These are phyloP conservation scores for Engystomops pustulosus DNA, from an alignment of 2,113 vertebrate species.

Conservation along the genomic window DNA sequence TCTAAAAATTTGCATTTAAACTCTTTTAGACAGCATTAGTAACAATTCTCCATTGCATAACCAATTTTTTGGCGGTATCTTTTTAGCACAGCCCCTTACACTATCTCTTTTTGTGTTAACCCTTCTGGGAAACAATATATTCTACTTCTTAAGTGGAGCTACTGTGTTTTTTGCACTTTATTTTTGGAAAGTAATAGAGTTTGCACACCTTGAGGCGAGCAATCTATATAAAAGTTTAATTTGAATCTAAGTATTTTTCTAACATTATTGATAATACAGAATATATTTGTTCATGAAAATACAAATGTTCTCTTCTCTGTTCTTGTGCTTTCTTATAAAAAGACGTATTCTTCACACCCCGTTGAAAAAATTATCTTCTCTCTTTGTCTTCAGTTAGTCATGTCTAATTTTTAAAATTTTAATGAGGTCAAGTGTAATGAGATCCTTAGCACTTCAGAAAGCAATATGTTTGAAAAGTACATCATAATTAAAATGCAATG, in stretches of 20 bases:
- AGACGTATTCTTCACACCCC: background rate
- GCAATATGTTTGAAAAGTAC: constrained; percentile 56
- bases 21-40: too few relatives aligned
- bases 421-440: constrained; percentile 56
- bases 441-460: constrained; percentile 52
- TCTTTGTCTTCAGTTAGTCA: constrained; percentile 15
- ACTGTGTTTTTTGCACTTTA: too few relatives aligned
- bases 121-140: too few relatives aligned
- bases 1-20: too few relatives aligned
- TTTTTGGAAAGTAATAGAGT: background rate
- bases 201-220: background rate
- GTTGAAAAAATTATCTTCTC: background rate
- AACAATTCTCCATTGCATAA: too few relatives aligned
- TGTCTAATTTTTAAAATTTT: constrained; percentile 46
- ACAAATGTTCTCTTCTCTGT: background rate
- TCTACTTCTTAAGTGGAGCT: too few relatives aligned
- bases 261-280: background rate
- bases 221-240: background rate
- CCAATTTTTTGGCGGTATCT: too few relatives aligned
- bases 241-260: background rate
- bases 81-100: too few relatives aligned
- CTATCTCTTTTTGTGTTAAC: too few relatives aligned
- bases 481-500: constrained; percentile 55
- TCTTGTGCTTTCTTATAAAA: background rate
- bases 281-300: background rate